A percentile compares a stretch with the other conserved stretches of the same genome.
phyloP scores from a whole-genome alignment of 2,113 vertebrate genomes.

The Cynoglossus semilaevis region DNA sequence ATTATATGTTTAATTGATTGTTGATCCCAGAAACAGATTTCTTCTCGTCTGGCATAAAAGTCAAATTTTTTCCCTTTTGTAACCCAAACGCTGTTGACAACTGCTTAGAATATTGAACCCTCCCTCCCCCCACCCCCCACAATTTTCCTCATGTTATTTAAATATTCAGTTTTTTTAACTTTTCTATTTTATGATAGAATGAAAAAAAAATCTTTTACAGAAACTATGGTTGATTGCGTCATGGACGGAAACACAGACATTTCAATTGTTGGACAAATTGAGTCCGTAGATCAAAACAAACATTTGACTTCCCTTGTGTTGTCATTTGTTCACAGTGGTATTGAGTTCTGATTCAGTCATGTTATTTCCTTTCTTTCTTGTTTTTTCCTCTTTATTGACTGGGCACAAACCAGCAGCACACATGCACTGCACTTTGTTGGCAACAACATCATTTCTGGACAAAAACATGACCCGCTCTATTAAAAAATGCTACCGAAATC shows the following conservation, averaged over 20 bases:
- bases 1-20: too few relatives aligned
- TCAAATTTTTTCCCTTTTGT: too few relatives aligned
- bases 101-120: too few relatives aligned
- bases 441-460: slow-evolving; percentile 33
- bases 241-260: slow-evolving; percentile 31
- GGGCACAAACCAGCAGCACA: slow-evolving; percentile 34
- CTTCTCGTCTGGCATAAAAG: too few relatives aligned
- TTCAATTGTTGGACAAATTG: slow-evolving; percentile 39
- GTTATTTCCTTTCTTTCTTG: slow-evolving; percentile 30
- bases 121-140: too few relatives aligned
- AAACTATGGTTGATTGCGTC: slow-evolving; percentile 36
- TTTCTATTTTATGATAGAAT: not conserved
- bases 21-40: too few relatives aligned
- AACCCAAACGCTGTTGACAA: too few relatives aligned
- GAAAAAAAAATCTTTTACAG: slow-evolving; percentile 8
- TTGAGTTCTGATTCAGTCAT: slow-evolving; percentile 26
- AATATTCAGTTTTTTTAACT: too few relatives aligned
- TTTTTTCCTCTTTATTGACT: slow-evolving; percentile 36
- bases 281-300: slow-evolving; percentile 28
- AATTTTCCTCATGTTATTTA: too few relatives aligned
- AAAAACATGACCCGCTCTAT: slow-evolving; percentile 15
- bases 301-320: slow-evolving; percentile 14
- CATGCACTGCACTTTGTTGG: slow-evolving; percentile 32
- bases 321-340: slow-evolving; percentile 15
- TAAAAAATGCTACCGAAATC: slow-evolving; percentile 28